Percentiles rank a stretch among this genome's conserved stretches.
Evolutionary conservation across 2,888 invertebrate genomes (phyloP).

Genomic region (Pseudococcus viburni): DNA sequence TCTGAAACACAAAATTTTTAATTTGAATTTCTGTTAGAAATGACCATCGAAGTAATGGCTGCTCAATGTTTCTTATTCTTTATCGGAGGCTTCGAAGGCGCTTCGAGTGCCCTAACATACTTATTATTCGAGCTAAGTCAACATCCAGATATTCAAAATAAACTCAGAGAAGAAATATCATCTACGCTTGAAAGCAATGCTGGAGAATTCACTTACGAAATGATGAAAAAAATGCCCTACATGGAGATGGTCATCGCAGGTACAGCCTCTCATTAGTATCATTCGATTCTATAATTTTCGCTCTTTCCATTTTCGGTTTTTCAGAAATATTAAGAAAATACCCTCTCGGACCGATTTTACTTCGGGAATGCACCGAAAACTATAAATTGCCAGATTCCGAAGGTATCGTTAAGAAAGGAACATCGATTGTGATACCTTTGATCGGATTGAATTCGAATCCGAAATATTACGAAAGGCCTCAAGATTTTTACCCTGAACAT

Average conservation of each 20-base stretch:
- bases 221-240: slow-evolving; percentile 74
- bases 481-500: slow-evolving; percentile 60
- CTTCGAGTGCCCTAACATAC: slow-evolving; percentile 75
- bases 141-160: slow-evolving; percentile 73
- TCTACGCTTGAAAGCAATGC: slow-evolving; percentile 71
- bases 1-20: too few species aligned
- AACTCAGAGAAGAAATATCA: slow-evolving; percentile 73
- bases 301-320: neutral
- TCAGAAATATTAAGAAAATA: slow-evolving; percentile 64
- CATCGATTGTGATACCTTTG: slow-evolving; percentile 57
- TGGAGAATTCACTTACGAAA: slow-evolving; percentile 73
- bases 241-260: slow-evolving; percentile 75
- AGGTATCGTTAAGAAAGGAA: slow-evolving; percentile 59
- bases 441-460: slow-evolving; percentile 57
- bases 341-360: neutral
- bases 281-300: neutral
- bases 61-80: slow-evolving; percentile 74
- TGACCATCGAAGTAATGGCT: slow-evolving; percentile 72
- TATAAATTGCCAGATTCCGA: slow-evolving; percentile 57
- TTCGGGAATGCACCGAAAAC: slow-evolving; percentile 52
- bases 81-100: slow-evolving; percentile 75
- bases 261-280: slow-evolving; percentile 68
- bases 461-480: slow-evolving; percentile 60
- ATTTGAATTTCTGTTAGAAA: slow-evolving; percentile 71
- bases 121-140: slow-evolving; percentile 75